Conservation (phyloP, 1,140 invertebrate species). For the Eumaeus atala region DNA sequence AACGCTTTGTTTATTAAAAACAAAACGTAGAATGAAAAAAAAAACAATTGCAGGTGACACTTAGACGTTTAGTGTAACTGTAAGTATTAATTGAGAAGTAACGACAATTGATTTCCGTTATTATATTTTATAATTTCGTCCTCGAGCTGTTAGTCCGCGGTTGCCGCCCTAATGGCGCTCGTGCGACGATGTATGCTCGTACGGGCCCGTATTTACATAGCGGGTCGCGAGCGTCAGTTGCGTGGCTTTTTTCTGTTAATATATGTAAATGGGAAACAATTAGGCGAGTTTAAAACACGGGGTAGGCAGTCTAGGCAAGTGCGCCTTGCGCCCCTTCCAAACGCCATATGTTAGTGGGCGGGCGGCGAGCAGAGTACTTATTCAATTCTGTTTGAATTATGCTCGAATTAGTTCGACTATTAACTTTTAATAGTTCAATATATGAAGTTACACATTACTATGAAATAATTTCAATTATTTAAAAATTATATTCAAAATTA, state of each 20-base stretch:
- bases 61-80: too few species aligned
- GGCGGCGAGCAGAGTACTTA: slow-evolving; percentile 28
- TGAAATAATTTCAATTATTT: too few species aligned
- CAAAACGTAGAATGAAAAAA: too few species aligned
- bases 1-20: too few species aligned
- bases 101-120: slow-evolving; percentile 63
- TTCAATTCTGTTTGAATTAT: slow-evolving; percentile 4
- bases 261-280: slow-evolving; percentile 73
- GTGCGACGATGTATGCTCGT: slow-evolving; percentile 42
- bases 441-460: too few species aligned
- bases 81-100: slow-evolving; percentile 35
- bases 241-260: slow-evolving; percentile 61
- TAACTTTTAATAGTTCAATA: background rate
- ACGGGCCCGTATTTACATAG: slow-evolving; percentile 55
- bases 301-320: slow-evolving; percentile 67
- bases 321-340: slow-evolving; percentile 50
- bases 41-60: too few species aligned
- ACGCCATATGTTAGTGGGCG: slow-evolving; percentile 61
- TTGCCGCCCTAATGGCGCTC: slow-evolving; percentile 37
- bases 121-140: slow-evolving; percentile 44
- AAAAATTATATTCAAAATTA: too few species aligned
- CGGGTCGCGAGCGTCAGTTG: slow-evolving; percentile 56
- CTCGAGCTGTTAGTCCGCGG: slow-evolving; percentile 28
- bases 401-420: slow-evolving; percentile 8
- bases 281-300: slow-evolving; percentile 71